phyloP scores from a whole-genome alignment of 2,797 vertebrate genomes.

The Jordanella pulchra region DNA sequence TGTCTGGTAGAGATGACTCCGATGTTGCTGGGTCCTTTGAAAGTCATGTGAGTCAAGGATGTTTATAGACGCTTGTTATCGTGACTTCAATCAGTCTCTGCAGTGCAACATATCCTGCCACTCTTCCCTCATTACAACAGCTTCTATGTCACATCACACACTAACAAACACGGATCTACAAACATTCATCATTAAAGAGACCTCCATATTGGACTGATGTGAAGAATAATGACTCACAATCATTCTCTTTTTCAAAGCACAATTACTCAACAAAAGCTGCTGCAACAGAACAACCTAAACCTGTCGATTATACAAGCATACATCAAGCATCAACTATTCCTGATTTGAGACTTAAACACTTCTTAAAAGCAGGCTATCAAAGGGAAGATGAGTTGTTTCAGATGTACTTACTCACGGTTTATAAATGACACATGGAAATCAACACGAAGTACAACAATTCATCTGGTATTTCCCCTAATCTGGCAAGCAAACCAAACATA shows the following conservation, averaged over 20 bases:
- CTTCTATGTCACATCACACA: constrained; percentile 33
- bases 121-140: constrained; percentile 42
- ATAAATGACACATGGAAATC: constrained; percentile 49
- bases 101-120: constrained; percentile 69
- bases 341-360: constrained; percentile 7
- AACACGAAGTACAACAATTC: constrained; percentile 37
- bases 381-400: constrained; percentile 34
- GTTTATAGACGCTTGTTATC: constrained; percentile 59
- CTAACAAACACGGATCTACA: constrained; percentile 14
- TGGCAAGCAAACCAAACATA: not conserved
- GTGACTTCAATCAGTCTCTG: constrained; percentile 55
- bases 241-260: constrained; percentile 1
- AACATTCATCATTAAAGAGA: not conserved
- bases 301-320: constrained; percentile 17
- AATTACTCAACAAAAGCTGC: constrained; percentile 22
- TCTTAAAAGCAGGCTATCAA: not conserved
- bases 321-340: not conserved
- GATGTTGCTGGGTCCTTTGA: not conserved
- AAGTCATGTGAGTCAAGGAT: constrained; percentile 29
- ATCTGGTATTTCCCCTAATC: constrained; percentile 52
- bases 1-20: not conserved
- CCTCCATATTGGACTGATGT: not conserved
- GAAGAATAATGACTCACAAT: not conserved
- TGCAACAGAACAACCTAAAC: constrained; percentile 13
- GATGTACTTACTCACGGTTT: constrained; percentile 53